Evolutionary conservation across 2,888 invertebrate genomes (phyloP).

Genomic region (Melinopterus prodromus): DNA sequence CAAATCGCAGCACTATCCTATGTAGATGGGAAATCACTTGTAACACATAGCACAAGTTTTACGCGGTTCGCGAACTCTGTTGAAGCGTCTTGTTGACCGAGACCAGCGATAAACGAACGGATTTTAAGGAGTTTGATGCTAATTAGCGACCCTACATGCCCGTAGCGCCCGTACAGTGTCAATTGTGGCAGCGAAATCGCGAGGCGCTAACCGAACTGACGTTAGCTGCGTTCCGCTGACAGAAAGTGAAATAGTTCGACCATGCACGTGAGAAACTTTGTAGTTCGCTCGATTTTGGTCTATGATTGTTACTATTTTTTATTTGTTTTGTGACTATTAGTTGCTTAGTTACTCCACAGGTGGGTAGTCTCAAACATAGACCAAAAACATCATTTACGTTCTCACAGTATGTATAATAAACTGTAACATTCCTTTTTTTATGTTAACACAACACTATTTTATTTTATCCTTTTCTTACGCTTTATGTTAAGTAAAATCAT

Average conservation of each 20-base stretch:
- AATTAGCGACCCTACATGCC: slow-evolving; percentile 28
- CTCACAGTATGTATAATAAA: no score
- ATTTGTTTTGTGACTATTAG: no score
- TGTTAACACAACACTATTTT: no score
- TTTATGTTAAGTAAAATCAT: no score
- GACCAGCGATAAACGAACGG: neutral
- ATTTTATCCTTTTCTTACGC: no score
- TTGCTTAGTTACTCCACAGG: no score
- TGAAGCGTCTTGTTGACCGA: slow-evolving; percentile 6
- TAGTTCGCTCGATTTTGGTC: neutral
- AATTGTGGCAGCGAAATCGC: slow-evolving; percentile 16
- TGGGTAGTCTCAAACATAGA: no score
- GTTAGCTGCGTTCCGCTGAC: slow-evolving; percentile 28
- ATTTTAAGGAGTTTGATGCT: slow-evolving; percentile 10
- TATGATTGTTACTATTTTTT: no score
- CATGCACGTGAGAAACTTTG: neutral
- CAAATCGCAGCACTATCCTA: slow-evolving; percentile 24
- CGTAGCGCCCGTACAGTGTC: slow-evolving; percentile 23
- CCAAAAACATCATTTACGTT: no score
- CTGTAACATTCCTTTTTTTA: no score
- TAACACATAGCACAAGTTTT: slow-evolving; percentile 32
- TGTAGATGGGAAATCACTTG: slow-evolving; percentile 28
- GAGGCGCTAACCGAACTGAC: slow-evolving; percentile 29
- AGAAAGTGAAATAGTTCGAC: neutral
- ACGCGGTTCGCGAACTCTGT: neutral